Conservation (phyloP, 2,797 vertebrate genomes). For the Avahi laniger region DNA sequence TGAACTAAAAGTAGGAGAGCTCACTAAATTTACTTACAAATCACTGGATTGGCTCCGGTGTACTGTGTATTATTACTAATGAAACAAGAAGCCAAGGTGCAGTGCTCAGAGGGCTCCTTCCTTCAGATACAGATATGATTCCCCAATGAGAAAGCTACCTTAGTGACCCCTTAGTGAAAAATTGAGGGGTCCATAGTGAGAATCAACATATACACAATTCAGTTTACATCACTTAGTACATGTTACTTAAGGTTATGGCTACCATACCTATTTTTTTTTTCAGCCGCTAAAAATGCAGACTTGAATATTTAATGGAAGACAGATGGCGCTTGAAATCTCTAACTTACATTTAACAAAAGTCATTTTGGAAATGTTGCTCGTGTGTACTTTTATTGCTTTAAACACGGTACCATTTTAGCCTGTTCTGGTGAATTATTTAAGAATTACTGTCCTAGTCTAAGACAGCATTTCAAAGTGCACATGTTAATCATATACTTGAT, state of each 20-base stretch:
- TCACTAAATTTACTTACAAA: background rate
- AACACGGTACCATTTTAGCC: conserved; percentile 39
- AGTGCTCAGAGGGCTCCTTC: background rate
- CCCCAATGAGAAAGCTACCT: background rate
- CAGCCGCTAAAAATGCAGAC: conserved; percentile 14
- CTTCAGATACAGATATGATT: background rate
- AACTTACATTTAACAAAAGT: conserved; percentile 60
- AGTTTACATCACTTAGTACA: background rate
- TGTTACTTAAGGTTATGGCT: background rate
- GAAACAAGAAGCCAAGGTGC: background rate
- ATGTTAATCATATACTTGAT: conserved; percentile 77
- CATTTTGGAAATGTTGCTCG: conserved; percentile 45
- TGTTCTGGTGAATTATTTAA: conserved; percentile 67
- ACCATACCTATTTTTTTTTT: conserved; percentile 13
- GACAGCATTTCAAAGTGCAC: conserved; percentile 53
- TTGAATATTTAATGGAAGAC: conserved; percentile 63
- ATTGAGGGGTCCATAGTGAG: background rate
- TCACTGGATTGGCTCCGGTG: background rate
- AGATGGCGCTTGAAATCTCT: conserved; percentile 54
- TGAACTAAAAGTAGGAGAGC: background rate
- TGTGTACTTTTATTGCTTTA: conserved; percentile 53
- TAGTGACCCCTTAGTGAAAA: background rate
- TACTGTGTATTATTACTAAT: background rate
- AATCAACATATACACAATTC: background rate
- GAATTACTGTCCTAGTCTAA: conserved; percentile 42